Base-by-base conservation (phyloP, 2,888 invertebrate species). In the Amphimallon solstitiale region DNA sequence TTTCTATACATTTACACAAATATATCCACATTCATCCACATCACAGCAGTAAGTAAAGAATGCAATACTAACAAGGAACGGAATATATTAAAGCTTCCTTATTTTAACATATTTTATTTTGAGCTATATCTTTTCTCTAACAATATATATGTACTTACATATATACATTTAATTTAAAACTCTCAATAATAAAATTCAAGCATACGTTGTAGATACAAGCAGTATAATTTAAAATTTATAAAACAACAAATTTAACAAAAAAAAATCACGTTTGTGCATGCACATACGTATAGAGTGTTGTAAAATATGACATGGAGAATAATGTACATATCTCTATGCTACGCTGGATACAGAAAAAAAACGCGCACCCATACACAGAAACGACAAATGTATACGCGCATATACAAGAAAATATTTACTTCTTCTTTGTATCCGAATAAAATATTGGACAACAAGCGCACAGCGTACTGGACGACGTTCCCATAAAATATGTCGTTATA, bases 351-450 rank as follows among this genome's bases (percentile, higher is more conserved):
- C 51, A n/a, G 51, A 15, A 35, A 49, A 48, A 63, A 49, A 63
- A 63, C 40, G 15, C 14, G 38, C 37, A 63, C 54, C 23, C 35
- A 40, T 12, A 45, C 43, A 21, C 19, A 49, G 38, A 35, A 34
- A 43, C 21, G 37, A 9, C 14, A 46, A 63, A 52, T 49, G 60
- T 23, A 19, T 34, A 19, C 56, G 35, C 56, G 21, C 23, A 19
- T 34, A 51, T 37, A 63, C 66, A 66, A 66, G 66, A 63, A 66
- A 66, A 62, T 66, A 59, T 66, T 66, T 51, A 48, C 37, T 66
- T 54, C 66, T 56, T 65, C 49, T 66, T 66, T 35, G 46, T 49
- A 38, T 40, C 23, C 61, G 12, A 54, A 63, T 63, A 63, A 63
- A 63, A 63, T 63, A 63, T 63, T 52, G 63, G 52, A 19, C 29